Evolutionary conservation across 2,888 invertebrate species (phyloP).

Genomic region (Pyrgus malvae): DNA sequence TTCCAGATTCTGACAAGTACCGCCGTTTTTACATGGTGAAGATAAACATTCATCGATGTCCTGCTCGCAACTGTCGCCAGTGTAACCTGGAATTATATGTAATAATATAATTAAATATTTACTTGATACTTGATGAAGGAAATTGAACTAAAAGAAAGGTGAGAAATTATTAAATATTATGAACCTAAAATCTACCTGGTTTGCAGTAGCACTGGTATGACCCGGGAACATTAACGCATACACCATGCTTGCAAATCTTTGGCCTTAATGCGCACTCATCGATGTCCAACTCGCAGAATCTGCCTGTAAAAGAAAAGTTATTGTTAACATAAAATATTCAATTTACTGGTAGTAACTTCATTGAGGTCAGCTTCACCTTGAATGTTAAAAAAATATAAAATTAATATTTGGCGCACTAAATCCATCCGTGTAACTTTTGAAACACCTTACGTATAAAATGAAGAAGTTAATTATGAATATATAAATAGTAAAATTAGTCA

Average conservation of each 20-base stretch:
- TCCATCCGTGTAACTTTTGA: constrained; percentile 29
- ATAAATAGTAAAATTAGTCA: constrained; percentile 43
- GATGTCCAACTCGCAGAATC: constrained; percentile 84
- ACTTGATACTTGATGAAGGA: neutral
- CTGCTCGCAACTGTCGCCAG: constrained; percentile 91
- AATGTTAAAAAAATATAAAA: constrained; percentile 28
- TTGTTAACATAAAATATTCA: constrained; percentile 7
- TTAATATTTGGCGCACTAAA: constrained; percentile 23
- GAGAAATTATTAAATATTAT: too few relatives aligned
- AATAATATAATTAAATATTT: constrained; percentile 8
- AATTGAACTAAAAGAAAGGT: constrained; percentile 12
- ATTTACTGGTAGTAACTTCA: neutral
- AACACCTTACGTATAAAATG: constrained; percentile 23
- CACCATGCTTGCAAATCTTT: constrained; percentile 89
- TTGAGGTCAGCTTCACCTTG: constrained; percentile 29
- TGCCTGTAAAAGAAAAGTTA: constrained; percentile 57
- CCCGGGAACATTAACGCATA: constrained; percentile 89
- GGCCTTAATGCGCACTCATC: constrained; percentile 86
- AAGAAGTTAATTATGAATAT: constrained; percentile 33
- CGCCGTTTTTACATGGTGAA: constrained; percentile 91
- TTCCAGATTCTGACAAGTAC: constrained; percentile 90
- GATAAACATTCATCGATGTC: constrained; percentile 95
- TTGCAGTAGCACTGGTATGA: constrained; percentile 92
- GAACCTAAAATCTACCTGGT: too few relatives aligned
- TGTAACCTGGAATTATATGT: constrained; percentile 82